These are phyloP conservation scores for Pangasianodon gigas DNA, from an alignment of 2,113 vertebrate species.

Conservation along the genomic window DNA sequence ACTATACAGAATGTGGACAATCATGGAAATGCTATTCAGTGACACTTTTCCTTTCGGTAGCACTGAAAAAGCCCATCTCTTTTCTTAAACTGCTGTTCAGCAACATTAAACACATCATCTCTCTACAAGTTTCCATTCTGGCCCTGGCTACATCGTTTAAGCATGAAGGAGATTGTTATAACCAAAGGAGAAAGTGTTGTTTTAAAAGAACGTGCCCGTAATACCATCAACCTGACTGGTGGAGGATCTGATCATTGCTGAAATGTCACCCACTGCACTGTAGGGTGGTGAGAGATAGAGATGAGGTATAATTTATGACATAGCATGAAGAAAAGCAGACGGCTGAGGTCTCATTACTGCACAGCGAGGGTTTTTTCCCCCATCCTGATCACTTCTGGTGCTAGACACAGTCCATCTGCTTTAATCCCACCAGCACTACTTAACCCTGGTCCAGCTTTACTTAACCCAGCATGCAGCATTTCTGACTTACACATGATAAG, in stretches of 20 bases:
- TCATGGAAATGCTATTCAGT: conserved; percentile 5
- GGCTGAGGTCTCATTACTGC: conserved; percentile 36
- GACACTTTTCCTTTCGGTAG: background rate
- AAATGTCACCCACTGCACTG: conserved; percentile 27
- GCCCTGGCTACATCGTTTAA: background rate
- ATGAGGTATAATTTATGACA: conserved; percentile 44
- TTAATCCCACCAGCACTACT: conserved; percentile 15
- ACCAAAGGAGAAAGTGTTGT: background rate
- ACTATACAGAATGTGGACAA: background rate
- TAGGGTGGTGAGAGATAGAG: background rate
- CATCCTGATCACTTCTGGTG: conserved; percentile 26
- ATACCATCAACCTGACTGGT: conserved; percentile 10
- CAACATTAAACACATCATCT: background rate
- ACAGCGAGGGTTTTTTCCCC: conserved; percentile 25
- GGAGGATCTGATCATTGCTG: conserved; percentile 32
- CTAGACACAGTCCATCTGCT: conserved; percentile 18
- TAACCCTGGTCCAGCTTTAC: background rate
- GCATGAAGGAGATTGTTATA: background rate
- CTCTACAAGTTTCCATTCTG: background rate
- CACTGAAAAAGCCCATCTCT: background rate
- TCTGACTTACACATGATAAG: background rate
- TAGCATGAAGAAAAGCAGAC: conserved; percentile 30
- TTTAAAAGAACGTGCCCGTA: conserved; percentile 20
- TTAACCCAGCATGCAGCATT: background rate
- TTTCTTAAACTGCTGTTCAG: background rate